Base-by-base conservation (phyloP, 2,888 invertebrate genomes). In the Megamerina dolium region DNA sequence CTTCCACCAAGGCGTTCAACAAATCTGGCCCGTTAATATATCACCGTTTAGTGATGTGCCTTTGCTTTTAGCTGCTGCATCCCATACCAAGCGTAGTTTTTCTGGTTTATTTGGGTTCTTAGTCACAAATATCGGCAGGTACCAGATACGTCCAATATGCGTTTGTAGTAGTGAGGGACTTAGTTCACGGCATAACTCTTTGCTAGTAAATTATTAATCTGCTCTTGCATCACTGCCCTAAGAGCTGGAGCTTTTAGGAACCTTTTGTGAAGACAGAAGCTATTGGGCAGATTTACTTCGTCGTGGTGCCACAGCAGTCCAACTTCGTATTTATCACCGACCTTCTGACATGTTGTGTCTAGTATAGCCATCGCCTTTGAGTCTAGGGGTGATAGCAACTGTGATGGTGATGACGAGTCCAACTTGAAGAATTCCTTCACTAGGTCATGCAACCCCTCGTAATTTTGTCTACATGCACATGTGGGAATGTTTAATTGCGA, bases 381-480 rank as follows among this genome's bases (percentile, higher is more conserved):
- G 12, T 35, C 23, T 35, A 23, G 35, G 6, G 35, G 21, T 21
- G 35, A 35, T 23, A 21, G 5, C 10, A 35, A 10, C 13, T 35
- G 35, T 16, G 35, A 21, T 3, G n/a, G 20, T 14, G 21, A n/a
- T n/a, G n/a, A n/a, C n/a, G n/a, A n/a, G n/a, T n/a, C n/a, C n/a
- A n/a, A n/a, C n/a, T n/a, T n/a, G n/a, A n/a, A n/a, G n/a, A n/a
- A n/a, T n/a, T n/a, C n/a, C n/a, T n/a, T n/a, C n/a, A n/a, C n/a
- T n/a, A n/a, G n/a, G n/a, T n/a, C n/a, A n/a, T n/a, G n/a, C n/a
- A n/a, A n/a, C n/a, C n/a, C n/a, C n/a, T n/a, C 30, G 17, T 48
- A 31, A 5, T n/a, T n/a, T 21, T 41, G 12, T 23, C 38, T 17
- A 10, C 43, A 47, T 9, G 33, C 42, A 29, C 43, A 49, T 8